A percentile compares a stretch with the other conserved stretches of the same genome.
These are phyloP conservation scores for Harpagoxenus sublaevis DNA, from an alignment of 2,888 invertebrate genomes.

Conservation along the genomic window DNA sequence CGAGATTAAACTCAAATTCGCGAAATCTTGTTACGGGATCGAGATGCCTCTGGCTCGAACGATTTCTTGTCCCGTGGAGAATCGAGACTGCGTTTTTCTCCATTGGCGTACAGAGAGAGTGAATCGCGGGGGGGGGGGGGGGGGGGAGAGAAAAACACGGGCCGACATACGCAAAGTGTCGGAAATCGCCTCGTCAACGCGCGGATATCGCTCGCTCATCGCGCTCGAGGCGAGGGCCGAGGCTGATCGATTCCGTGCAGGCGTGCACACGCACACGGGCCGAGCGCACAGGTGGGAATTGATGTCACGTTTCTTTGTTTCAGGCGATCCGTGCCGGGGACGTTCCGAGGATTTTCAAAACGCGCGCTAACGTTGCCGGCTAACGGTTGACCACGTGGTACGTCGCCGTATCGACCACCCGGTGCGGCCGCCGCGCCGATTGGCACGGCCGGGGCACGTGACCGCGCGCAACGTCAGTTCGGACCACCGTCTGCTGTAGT, in stretches of 20 bases:
- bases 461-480: constrained; percentile 67
- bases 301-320: constrained; percentile 50
- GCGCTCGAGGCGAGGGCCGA: too few relatives aligned
- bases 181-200: background rate
- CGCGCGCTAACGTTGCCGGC: constrained; percentile 62
- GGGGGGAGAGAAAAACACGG: too few relatives aligned
- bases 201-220: background rate
- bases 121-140: background rate
- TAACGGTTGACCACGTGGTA: constrained; percentile 67
- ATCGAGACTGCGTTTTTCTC: background rate
- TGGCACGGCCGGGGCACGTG: constrained; percentile 76
- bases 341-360: constrained; percentile 61
- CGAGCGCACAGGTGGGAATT: background rate
- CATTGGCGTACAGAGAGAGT: background rate
- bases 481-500: constrained; percentile 74
- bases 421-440: constrained; percentile 59
- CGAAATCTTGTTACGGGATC: too few relatives aligned
- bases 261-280: background rate
- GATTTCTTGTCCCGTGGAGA: too few relatives aligned
- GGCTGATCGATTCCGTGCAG: constrained; percentile 20
- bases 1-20: too few relatives aligned
- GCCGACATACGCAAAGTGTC: background rate
- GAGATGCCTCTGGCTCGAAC: too few relatives aligned
- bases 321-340: constrained; percentile 53
- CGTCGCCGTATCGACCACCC: constrained; percentile 67